Conservation (phyloP, 2,113 vertebrate species). For the Brachirus orientalis region DNA sequence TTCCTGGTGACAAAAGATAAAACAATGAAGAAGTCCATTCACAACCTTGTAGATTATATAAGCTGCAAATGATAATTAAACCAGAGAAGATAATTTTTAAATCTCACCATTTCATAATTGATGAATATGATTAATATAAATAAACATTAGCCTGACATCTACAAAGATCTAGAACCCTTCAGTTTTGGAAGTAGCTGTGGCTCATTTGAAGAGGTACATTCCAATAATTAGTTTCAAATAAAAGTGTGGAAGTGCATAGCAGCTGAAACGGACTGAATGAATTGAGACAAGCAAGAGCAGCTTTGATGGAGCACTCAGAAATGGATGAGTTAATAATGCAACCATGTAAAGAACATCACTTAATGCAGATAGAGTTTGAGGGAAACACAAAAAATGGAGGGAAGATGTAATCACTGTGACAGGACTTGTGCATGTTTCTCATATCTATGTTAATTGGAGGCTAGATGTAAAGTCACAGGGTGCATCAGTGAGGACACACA, state of each 20-base stretch:
- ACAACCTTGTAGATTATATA: background rate
- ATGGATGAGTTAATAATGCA: constrained; percentile 15
- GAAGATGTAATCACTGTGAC: constrained; percentile 43
- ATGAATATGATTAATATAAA: too few relatives aligned
- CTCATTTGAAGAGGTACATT: constrained; percentile 33
- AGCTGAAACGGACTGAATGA: constrained; percentile 42
- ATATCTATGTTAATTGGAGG: constrained; percentile 81
- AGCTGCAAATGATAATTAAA: background rate
- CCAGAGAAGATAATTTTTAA: too few relatives aligned
- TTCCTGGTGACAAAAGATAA: background rate
- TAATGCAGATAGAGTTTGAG: background rate
- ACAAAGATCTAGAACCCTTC: too few relatives aligned
- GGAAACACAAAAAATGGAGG: constrained; percentile 1
- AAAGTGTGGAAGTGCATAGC: background rate
- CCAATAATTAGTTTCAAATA: constrained; percentile 22
- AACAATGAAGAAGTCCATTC: background rate
- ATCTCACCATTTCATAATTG: too few relatives aligned
- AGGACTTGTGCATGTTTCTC: constrained; percentile 80
- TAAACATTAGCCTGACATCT: too few relatives aligned
- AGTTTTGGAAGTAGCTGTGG: too few relatives aligned
- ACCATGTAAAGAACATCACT: constrained; percentile 6
- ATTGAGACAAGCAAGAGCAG: constrained; percentile 13
- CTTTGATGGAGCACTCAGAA: constrained; percentile 48
- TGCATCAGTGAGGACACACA: too few relatives aligned
- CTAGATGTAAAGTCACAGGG: constrained; percentile 46